Evolutionary conservation across 2,797 vertebrate genomes (phyloP), one percentile per base, ranked within the genome.

Genomic region (Chrysocyon brachyurus): DNA sequence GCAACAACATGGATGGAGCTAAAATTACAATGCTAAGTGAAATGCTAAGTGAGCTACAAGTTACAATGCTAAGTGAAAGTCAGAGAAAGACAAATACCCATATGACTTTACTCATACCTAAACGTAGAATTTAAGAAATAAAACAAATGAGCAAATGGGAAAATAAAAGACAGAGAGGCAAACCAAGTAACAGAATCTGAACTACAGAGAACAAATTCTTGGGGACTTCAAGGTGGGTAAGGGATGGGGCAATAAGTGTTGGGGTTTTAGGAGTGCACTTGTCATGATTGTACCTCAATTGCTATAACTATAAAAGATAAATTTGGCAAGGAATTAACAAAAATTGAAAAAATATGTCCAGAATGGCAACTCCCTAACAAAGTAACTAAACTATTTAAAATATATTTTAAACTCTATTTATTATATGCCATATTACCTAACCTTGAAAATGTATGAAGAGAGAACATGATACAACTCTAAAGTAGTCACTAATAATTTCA

Each of bases 401-500:
- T 12, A 57, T 19, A 63, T 19, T 94, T 95, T 81, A 81, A 73
- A 21, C 19, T 84, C 6, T 52, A 77, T 70, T 14, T 64, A 83
- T 61, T 59, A 77, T 59, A 66, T 54, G 59, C 56, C 8, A 66
- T 66, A 63, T 85, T 85, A 89, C 52, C 17, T 46, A 88, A 54
- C 4, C 10, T 26, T 82, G 79, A 15, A 93, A 56, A 68, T 28
- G 15, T 64, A 93, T 16, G 12, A 77, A 78, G 24, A 84, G 12
- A 79, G 17, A 91, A 84, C 78, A 68, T 94, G 14, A 87, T 26
- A 49, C 15, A 93, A 87, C 85, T 57, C 19, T 96, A 6, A 79
- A 59, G 31, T 40, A 64, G 11, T 83, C 22, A 86, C 19, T 73
- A 84, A 82, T 87, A 87, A 95, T 84, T 92, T 93, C 31, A 72